phyloP scores from a whole-genome alignment of 2,888 invertebrate species.

The Allacma fusca region DNA sequence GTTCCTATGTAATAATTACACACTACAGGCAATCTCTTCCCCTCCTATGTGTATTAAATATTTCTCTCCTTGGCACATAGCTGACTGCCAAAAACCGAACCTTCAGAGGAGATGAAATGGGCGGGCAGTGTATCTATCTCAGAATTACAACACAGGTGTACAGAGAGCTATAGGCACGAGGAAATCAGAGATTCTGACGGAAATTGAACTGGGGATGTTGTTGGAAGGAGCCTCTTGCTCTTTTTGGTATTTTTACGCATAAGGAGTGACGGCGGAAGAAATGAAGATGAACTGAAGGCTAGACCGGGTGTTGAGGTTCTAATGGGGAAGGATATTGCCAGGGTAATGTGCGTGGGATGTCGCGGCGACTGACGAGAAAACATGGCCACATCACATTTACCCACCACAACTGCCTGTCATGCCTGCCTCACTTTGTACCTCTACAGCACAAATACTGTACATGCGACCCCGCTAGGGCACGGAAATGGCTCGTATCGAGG shows the following conservation, averaged over 20 bases:
- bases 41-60: too few species aligned
- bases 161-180: background rate
- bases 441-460: background rate
- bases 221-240: background rate
- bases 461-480: background rate
- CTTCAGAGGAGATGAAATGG: too few species aligned
- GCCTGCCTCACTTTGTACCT: background rate
- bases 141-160: background rate
- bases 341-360: conserved; percentile 25
- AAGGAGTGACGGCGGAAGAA: conserved; percentile 1
- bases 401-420: conserved; percentile 16
- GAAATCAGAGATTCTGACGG: background rate
- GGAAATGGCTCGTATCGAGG: conserved; percentile 1
- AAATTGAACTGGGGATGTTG: background rate
- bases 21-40: too few species aligned
- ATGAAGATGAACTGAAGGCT: conserved; percentile 3
- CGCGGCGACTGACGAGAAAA: conserved; percentile 18
- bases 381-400: conserved; percentile 1
- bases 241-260: conserved; percentile 26
- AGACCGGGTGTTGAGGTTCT: background rate
- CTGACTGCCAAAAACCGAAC: too few species aligned
- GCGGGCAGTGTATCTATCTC: background rate
- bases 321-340: conserved; percentile 13
- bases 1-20: too few species aligned
- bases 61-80: too few species aligned